phyloP scores from a whole-genome alignment of 2,113 vertebrate genomes.

The Actenoides lindsayi region DNA sequence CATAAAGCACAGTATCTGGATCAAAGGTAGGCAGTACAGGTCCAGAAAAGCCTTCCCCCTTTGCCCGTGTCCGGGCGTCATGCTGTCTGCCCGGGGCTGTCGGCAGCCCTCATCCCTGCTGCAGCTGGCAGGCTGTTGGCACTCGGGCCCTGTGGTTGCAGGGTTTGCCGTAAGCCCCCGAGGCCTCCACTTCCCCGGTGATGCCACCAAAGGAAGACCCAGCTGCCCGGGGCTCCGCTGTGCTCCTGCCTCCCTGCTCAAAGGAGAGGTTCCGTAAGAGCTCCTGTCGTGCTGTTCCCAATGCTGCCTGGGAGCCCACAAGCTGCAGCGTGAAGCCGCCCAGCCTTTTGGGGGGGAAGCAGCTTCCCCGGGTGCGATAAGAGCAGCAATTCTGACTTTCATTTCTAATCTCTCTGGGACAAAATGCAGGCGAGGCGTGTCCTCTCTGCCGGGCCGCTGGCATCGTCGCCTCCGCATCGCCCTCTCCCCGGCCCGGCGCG shows the following conservation, averaged over 20 bases:
- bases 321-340: neutral
- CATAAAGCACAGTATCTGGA: neutral
- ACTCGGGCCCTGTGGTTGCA: fast-evolving
- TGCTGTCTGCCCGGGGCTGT: neutral
- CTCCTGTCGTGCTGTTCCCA: too few species aligned
- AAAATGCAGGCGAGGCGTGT: fast-evolving
- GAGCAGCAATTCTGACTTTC: neutral
- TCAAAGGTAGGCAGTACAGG: neutral
- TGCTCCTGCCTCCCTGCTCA: neutral
- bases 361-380: neutral
- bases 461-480: neutral
- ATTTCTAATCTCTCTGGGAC: fast-evolving
- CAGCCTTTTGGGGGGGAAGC: neutral
- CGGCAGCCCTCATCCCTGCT: fast-evolving
- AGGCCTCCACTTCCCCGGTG: fast-evolving
- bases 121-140: neutral
- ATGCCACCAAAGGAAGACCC: fast-evolving
- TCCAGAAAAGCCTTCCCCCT: neutral
- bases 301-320: fast-evolving
- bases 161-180: neutral
- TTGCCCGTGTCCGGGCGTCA: fast-evolving
- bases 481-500: too few species aligned
- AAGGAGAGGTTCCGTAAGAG: fast-evolving
- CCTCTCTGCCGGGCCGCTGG: neutral
- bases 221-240: neutral